Conservation (phyloP, 2,797 vertebrate species). For the Artibeus jamaicensis region DNA sequence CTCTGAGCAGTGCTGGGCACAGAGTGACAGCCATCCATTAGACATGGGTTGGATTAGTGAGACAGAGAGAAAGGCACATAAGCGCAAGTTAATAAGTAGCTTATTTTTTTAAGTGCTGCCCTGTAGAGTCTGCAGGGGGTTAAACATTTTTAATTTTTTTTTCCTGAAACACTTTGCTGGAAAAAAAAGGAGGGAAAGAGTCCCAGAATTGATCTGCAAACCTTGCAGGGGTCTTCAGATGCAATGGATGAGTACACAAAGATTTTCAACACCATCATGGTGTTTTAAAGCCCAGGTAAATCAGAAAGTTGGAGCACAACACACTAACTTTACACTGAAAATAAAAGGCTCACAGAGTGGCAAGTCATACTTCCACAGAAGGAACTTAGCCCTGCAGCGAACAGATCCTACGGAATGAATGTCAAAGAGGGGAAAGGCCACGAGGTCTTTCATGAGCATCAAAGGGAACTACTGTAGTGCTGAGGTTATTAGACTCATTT, state of each 20-base stretch:
- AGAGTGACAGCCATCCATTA: not conserved
- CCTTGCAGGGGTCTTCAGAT: not conserved
- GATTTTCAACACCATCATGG: not conserved
- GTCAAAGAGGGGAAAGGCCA: not conserved
- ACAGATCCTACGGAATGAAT: not conserved
- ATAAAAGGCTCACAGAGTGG: not conserved
- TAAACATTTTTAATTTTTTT: not conserved
- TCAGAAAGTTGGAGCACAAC: not conserved
- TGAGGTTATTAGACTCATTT: not conserved
- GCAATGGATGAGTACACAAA: not conserved
- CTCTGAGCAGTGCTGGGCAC: not conserved
- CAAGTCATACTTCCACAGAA: not conserved
- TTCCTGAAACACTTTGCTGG: not conserved
- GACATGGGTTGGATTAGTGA: not conserved
- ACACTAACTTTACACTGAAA: not conserved
- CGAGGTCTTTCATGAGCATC: not conserved
- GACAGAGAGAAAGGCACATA: not conserved
- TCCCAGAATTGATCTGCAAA: not conserved
- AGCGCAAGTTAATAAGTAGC: not conserved
- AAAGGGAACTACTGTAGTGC: not conserved
- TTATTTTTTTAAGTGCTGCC: not conserved
- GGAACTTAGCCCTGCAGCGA: not conserved
- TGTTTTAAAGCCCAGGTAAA: not conserved
- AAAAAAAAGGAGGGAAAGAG: not conserved
- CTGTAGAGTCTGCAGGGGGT: not conserved